Evolutionary conservation across 2,797 vertebrate genomes (phyloP).

Genomic region (Pitangus sulphuratus): DNA sequence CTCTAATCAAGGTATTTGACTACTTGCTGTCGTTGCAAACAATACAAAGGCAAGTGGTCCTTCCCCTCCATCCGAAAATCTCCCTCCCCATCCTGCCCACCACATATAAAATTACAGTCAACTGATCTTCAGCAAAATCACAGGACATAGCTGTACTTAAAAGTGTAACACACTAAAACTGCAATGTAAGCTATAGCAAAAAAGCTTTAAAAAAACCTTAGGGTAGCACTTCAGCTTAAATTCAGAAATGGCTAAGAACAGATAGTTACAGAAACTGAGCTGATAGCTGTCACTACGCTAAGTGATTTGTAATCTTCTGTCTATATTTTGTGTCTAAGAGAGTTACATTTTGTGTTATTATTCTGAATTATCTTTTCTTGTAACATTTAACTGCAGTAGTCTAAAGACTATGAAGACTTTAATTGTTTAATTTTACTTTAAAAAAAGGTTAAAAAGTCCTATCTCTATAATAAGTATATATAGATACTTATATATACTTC

Average conservation of each 20-base stretch:
- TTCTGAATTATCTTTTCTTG: not conserved
- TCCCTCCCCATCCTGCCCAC: rapidly evolving
- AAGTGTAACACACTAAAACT: not conserved
- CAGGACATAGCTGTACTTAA: not conserved
- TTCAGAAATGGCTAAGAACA: not conserved
- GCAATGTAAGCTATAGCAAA: not conserved
- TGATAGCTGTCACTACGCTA: not conserved
- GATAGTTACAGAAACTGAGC: not conserved
- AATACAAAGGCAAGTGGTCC: not conserved
- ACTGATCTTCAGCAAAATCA: not conserved
- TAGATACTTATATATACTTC: not conserved
- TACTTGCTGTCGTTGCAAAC: not conserved
- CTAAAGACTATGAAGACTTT: not conserved
- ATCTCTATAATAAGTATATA: not conserved
- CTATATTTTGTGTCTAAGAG: not conserved
- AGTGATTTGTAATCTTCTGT: not conserved
- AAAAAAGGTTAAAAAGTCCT: not conserved
- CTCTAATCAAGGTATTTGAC: not conserved
- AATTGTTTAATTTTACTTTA: not conserved
- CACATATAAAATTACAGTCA: not conserved
- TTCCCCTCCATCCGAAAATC: not conserved
- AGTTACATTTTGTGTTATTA: not conserved
- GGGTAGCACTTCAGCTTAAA: not conserved
- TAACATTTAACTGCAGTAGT: not conserved
- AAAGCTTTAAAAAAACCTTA: not conserved